Evolutionary conservation across 2,888 invertebrate species (phyloP).

Genomic region (Acleris sparsana): DNA sequence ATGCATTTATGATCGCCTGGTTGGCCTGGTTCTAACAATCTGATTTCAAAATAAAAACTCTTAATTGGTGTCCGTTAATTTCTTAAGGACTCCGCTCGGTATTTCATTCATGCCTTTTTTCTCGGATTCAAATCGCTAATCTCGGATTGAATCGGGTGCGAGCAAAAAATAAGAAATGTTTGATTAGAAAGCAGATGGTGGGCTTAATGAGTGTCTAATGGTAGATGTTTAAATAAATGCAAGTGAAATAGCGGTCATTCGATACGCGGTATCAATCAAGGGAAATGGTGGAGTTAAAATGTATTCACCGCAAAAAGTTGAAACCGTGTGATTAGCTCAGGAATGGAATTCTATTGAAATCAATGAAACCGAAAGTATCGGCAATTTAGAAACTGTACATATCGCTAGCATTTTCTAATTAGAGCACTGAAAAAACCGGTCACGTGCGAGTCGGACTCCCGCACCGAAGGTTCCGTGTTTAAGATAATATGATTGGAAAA

Average conservation of each 20-base stretch:
- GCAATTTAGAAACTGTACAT: too few species aligned
- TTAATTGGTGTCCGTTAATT: slow-evolving; percentile 40
- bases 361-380: too few species aligned
- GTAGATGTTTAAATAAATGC: slow-evolving; percentile 46
- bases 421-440: too few species aligned
- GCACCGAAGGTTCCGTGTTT: too few species aligned
- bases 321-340: not conserved
- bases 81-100: slow-evolving; percentile 34
- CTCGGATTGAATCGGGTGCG: slow-evolving; percentile 46
- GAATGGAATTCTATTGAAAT: too few species aligned
- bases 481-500: too few species aligned
- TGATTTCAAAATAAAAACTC: slow-evolving; percentile 27
- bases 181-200: slow-evolving; percentile 66
- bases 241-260: slow-evolving; percentile 14
- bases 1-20: not conserved
- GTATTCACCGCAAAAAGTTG: not conserved
- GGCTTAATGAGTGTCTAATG: slow-evolving; percentile 52
- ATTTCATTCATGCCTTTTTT: slow-evolving; percentile 49
- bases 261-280: slow-evolving; percentile 8
- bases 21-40: slow-evolving; percentile 8
- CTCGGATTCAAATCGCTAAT: slow-evolving; percentile 43
- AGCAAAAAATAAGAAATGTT: slow-evolving; percentile 54
- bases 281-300: not conserved
- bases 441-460: too few species aligned
- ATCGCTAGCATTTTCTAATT: too few species aligned